These are phyloP conservation scores for Sebastes matsubarae DNA, from an alignment of 2,797 vertebrate species.

Conservation along the genomic window DNA sequence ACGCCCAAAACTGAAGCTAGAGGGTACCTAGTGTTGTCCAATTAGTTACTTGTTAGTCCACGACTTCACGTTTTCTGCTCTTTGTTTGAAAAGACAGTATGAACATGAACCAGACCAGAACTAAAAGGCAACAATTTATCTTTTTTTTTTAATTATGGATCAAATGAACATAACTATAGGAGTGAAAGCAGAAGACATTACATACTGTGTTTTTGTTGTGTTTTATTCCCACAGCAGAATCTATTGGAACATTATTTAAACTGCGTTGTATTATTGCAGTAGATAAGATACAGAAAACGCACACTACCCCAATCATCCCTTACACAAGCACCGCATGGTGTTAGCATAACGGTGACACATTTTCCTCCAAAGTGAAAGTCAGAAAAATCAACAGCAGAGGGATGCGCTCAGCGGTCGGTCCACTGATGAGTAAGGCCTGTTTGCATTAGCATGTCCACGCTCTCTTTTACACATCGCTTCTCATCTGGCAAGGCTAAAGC, in stretches of 20 bases:
- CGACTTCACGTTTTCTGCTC: not conserved
- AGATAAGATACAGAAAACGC: not conserved
- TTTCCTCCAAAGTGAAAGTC: slow-evolving; percentile 6
- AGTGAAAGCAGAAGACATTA: not conserved
- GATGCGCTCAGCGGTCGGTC: slow-evolving; percentile 16
- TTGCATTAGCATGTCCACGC: slow-evolving; percentile 64
- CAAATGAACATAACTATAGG: not conserved
- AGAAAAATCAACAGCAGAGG: not conserved
- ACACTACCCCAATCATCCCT: not conserved
- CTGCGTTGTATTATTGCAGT: not conserved
- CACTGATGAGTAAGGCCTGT: slow-evolving; percentile 20
- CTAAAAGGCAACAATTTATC: not conserved
- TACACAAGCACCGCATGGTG: not conserved
- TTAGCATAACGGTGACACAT: not conserved
- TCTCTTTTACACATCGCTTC: slow-evolving; percentile 58
- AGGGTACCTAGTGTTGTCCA: too few species aligned
- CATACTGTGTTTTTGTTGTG: not conserved
- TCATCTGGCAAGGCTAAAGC: slow-evolving; percentile 58
- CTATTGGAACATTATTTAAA: not conserved
- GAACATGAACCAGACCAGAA: not conserved
- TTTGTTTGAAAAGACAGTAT: not conserved
- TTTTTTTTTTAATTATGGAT: not conserved
- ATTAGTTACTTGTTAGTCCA: not conserved
- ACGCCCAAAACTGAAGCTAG: too few species aligned
- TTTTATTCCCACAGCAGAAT: not conserved